Evolutionary conservation across 2,797 vertebrate genomes (phyloP).

Genomic region (Pangasius sanitwongsei): DNA sequence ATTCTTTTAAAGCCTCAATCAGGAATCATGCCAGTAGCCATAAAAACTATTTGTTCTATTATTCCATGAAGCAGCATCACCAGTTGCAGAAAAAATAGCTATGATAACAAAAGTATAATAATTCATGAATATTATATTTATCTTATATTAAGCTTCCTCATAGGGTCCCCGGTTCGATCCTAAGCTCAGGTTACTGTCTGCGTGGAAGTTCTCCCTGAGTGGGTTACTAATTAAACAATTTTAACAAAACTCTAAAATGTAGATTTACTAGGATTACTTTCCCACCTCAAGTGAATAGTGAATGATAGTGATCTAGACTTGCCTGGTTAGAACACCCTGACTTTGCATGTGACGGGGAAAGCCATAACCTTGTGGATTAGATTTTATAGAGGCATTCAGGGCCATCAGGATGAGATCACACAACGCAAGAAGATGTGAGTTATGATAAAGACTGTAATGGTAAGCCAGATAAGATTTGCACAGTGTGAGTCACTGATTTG

Average conservation of each 20-base stretch:
- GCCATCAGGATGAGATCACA: slow-evolving; percentile 72
- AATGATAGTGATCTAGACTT: slow-evolving; percentile 51
- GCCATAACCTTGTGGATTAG: slow-evolving; percentile 71
- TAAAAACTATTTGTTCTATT: background rate
- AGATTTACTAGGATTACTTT: slow-evolving; percentile 15
- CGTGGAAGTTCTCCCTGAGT: background rate
- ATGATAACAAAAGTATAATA: background rate
- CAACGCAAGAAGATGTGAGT: slow-evolving; percentile 69
- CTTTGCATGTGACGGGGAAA: slow-evolving; percentile 68
- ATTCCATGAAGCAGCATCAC: background rate
- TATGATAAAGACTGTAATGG: slow-evolving; percentile 78
- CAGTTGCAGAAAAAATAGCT: background rate
- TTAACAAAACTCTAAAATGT: slow-evolving; percentile 3
- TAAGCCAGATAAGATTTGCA: slow-evolving; percentile 78
- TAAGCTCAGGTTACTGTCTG: background rate
- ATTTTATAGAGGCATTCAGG: slow-evolving; percentile 74
- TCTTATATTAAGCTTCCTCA: background rate
- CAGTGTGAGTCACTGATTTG: slow-evolving; percentile 73
- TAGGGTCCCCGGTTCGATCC: background rate
- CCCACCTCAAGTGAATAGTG: background rate
- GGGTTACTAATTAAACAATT: slow-evolving; percentile 10
- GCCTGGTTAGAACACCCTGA: slow-evolving; percentile 62
- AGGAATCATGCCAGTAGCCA: background rate
- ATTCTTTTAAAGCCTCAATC: slow-evolving; percentile 17
- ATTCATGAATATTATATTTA: background rate